Evolutionary conservation across 2,113 vertebrate genomes (phyloP).

Genomic region (Lophochroa leadbeateri): DNA sequence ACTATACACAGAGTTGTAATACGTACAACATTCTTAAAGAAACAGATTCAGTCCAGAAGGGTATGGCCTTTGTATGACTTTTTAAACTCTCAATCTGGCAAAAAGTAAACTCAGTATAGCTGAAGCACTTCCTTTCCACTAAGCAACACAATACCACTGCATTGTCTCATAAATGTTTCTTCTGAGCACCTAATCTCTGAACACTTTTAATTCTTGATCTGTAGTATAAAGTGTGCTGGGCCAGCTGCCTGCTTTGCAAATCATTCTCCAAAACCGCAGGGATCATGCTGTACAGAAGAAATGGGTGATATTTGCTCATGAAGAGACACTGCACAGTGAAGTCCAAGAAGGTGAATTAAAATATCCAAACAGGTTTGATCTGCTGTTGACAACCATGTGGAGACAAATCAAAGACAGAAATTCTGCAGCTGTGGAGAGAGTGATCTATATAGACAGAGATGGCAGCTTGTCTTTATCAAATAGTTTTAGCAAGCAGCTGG

Average conservation of each 20-base stretch:
- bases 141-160: not conserved
- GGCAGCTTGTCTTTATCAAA: not conserved
- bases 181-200: not conserved
- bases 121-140: not conserved
- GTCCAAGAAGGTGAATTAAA: not conserved
- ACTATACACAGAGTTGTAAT: not conserved
- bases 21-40: not conserved
- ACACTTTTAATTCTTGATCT: not conserved
- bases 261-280: not conserved
- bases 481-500: not conserved
- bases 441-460: not conserved
- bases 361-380: not conserved
- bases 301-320: not conserved
- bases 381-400: not conserved
- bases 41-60: not conserved
- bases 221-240: not conserved
- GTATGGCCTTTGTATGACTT: not conserved
- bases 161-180: not conserved
- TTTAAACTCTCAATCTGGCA: not conserved
- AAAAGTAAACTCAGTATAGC: not conserved
- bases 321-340: not conserved
- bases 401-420: not conserved
- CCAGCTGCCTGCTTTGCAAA: not conserved
- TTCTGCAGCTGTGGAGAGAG: not conserved
- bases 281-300: not conserved